These are phyloP conservation scores for Ichneumoninae sp. DNA, from an alignment of 2,888 invertebrate species.

Conservation along the genomic window DNA sequence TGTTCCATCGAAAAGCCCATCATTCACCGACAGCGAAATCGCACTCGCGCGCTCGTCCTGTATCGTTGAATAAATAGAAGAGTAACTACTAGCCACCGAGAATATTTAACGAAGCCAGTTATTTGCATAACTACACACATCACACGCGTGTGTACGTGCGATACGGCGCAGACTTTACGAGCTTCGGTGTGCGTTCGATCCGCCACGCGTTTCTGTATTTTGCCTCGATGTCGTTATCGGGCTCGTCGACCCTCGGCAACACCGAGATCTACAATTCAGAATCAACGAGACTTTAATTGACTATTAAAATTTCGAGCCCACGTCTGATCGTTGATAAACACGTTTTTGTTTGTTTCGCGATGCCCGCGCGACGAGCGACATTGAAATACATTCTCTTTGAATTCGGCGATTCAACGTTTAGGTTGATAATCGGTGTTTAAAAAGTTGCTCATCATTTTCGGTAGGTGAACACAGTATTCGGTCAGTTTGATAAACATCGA, in stretches of 20 bases:
- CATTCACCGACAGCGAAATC: slow-evolving; percentile 19
- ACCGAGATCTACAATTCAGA: slow-evolving; percentile 17
- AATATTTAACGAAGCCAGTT: slow-evolving; percentile 45
- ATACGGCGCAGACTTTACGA: neutral
- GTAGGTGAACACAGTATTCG: too few relatives aligned
- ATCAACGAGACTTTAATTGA: slow-evolving; percentile 43
- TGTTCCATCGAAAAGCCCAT: slow-evolving; percentile 52
- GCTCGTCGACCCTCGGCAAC: neutral
- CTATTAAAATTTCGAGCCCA: slow-evolving; percentile 20
- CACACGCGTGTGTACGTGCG: neutral
- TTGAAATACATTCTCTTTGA: neutral
- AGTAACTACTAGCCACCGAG: slow-evolving; percentile 5
- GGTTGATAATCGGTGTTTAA: neutral
- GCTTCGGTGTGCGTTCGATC: neutral
- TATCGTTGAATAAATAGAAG: slow-evolving; percentile 33
- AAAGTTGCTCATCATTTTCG: too few relatives aligned
- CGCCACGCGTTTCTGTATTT: neutral
- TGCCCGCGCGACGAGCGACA: neutral
- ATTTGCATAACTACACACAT: slow-evolving; percentile 24
- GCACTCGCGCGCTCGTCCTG: neutral
- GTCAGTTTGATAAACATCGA: too few relatives aligned
- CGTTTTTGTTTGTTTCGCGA: slow-evolving; percentile 16
- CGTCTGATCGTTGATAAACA: neutral
- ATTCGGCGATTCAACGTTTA: neutral
- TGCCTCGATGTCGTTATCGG: slow-evolving; percentile 17